Conservation (phyloP, 2,113 vertebrate genomes). For the Crotalus tigris region DNA sequence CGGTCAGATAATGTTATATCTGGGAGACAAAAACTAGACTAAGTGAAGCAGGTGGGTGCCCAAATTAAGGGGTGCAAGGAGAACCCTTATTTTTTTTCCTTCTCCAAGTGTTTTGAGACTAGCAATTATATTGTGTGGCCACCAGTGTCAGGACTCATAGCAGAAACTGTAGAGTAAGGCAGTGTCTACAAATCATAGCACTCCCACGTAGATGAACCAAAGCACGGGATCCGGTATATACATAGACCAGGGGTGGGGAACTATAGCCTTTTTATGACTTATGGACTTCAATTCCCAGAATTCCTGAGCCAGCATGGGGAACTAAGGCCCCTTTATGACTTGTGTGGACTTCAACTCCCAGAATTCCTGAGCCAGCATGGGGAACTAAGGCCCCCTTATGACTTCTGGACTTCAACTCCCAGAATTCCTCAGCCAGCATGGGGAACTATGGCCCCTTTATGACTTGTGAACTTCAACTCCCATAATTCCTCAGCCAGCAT, state of each 20-base stretch:
- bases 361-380: background rate
- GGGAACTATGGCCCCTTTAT: no score
- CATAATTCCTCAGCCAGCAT: no score
- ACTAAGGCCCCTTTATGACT: background rate
- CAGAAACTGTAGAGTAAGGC: background rate
- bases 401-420: background rate
- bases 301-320: background rate
- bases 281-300: background rate
- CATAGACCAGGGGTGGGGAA: background rate
- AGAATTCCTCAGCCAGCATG: background rate
- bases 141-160: background rate
- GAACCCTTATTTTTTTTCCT: background rate
- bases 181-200: background rate
- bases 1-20: background rate
- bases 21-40: background rate
- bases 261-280: background rate
- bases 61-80: background rate
- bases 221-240: background rate
- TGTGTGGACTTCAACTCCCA: background rate
- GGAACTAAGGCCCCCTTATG: background rate
- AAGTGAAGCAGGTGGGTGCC: background rate
- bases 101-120: background rate
- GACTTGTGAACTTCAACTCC: no score
- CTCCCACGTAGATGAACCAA: background rate
- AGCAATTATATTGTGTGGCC: background rate